phyloP scores from a whole-genome alignment of 2,113 vertebrate species.

The Cololabis saira region DNA sequence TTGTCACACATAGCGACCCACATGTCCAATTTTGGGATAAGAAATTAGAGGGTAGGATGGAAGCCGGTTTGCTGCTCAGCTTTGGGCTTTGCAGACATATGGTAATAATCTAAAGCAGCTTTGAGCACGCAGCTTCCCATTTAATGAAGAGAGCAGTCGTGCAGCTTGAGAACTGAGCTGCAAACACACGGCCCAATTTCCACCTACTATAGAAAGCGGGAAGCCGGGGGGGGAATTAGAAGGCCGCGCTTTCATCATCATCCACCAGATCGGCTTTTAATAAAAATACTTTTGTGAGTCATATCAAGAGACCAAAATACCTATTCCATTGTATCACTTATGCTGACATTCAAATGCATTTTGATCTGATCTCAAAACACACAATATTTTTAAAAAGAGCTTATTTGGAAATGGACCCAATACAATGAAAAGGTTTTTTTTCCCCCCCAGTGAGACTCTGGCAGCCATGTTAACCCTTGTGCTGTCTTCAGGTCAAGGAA shows the following conservation, averaged over 20 bases:
- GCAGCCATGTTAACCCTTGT: conserved; percentile 23
- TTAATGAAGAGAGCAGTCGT: conserved; percentile 75
- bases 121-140: conserved; percentile 78
- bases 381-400: background rate
- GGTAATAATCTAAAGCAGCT: conserved; percentile 83
- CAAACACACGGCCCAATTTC: conserved; percentile 67
- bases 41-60: conserved; percentile 84
- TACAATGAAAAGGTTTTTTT: conserved; percentile 8
- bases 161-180: conserved; percentile 69
- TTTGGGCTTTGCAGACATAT: conserved; percentile 80
- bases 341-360: background rate
- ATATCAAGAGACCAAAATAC: conserved; percentile 7
- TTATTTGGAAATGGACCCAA: conserved; percentile 1
- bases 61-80: conserved; percentile 72
- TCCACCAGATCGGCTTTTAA: conserved; percentile 43
- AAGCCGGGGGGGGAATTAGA: conserved; percentile 31
- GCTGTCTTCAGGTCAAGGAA: too few relatives aligned
- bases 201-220: conserved; percentile 57
- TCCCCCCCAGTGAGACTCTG: background rate
- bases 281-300: conserved; percentile 18
- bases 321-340: background rate
- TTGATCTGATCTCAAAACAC: conserved; percentile 14
- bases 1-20: conserved; percentile 76
- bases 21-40: conserved; percentile 86
- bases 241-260: conserved; percentile 48